Conservation (phyloP, 2,113 vertebrate species). For the Phalacrocorax aristotelis region DNA sequence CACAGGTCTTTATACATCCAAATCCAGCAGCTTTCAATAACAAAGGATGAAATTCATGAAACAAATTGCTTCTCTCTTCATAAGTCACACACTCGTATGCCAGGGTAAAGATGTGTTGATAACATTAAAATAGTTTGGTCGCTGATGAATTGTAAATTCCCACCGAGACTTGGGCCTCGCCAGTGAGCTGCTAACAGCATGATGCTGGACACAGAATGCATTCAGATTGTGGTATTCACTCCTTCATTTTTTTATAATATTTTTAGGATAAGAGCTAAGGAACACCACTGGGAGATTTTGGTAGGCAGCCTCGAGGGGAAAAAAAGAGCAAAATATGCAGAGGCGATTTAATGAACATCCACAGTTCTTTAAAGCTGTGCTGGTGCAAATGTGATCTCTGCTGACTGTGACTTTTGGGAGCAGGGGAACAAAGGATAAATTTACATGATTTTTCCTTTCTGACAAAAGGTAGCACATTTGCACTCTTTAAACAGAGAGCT, state of each 20-base stretch:
- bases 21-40: slow-evolving; percentile 77
- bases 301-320: slow-evolving; percentile 6
- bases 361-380: not conserved
- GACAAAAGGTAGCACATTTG: not conserved
- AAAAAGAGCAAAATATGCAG: slow-evolving; percentile 12
- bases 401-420: not conserved
- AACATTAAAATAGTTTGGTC: slow-evolving; percentile 71
- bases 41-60: slow-evolving; percentile 79
- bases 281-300: slow-evolving; percentile 44
- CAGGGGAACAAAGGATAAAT: not conserved
- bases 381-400: not conserved
- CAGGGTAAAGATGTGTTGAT: slow-evolving; percentile 74
- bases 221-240: slow-evolving; percentile 56
- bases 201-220: slow-evolving; percentile 43
- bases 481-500: not conserved
- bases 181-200: slow-evolving; percentile 48
- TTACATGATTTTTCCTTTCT: not conserved
- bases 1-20: slow-evolving; percentile 77
- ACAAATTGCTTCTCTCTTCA: slow-evolving; percentile 77
- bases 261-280: slow-evolving; percentile 56
- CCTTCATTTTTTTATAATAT: not conserved
- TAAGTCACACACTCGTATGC: slow-evolving; percentile 57
- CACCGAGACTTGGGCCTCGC: slow-evolving; percentile 58
- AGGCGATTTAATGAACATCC: slow-evolving; percentile 56
- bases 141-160: slow-evolving; percentile 75